A percentile compares a stretch with the other conserved stretches of the same genome.
Conservation (phyloP, 2,113 vertebrate species). For the Nothoprocta pentlandii region DNA sequence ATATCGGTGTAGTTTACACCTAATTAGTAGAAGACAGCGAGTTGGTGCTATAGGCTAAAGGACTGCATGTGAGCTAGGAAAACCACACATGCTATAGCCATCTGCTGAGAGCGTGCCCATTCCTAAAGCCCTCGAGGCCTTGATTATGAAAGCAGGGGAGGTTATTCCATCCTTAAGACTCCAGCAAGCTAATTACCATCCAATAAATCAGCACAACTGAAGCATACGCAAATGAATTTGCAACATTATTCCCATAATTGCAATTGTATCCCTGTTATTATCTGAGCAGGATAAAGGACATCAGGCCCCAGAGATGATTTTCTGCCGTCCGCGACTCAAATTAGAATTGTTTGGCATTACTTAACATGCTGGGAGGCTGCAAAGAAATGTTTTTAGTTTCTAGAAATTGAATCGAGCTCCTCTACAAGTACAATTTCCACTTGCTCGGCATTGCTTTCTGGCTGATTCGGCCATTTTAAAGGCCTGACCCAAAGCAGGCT, state of each 20-base stretch:
- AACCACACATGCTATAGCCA: background rate
- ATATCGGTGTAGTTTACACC: background rate
- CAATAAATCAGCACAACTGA: constrained; percentile 60
- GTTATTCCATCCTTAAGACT: constrained; percentile 52
- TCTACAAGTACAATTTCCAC: background rate
- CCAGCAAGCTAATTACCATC: constrained; percentile 64
- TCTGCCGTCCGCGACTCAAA: background rate
- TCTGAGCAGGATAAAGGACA: background rate
- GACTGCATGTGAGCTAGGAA: background rate
- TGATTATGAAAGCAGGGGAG: constrained; percentile 68
- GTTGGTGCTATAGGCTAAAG: background rate
- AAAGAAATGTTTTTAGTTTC: background rate
- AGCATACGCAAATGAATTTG: constrained; percentile 56
- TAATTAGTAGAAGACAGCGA: background rate
- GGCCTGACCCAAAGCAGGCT: fast-evolving
- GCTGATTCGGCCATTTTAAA: background rate
- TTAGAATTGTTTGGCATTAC: background rate
- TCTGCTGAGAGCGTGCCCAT: constrained; percentile 6
- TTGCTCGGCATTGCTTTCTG: fast-evolving
- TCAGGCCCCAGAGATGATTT: background rate
- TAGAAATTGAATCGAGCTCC: fast-evolving
- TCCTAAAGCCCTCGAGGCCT: constrained; percentile 47
- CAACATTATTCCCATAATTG: constrained; percentile 20
- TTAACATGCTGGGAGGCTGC: background rate
- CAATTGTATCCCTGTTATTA: background rate